phyloP scores from a whole-genome alignment of 2,797 vertebrate species.

The Syndactyla subalaris region DNA sequence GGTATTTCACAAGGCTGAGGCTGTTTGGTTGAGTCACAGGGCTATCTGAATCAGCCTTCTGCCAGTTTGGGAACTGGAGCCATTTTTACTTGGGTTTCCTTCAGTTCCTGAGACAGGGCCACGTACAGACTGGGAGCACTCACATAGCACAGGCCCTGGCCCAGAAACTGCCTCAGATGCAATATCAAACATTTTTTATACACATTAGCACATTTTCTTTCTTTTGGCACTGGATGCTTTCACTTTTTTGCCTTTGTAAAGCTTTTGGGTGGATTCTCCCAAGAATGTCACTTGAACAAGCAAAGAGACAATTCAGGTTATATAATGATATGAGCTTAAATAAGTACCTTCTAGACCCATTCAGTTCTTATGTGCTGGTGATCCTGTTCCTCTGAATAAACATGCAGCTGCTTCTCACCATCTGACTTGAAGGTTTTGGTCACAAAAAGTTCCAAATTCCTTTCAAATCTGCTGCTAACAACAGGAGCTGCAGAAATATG shows the following conservation, averaged over 20 bases:
- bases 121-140: not conserved
- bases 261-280: not conserved
- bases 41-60: not conserved
- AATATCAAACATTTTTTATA: not conserved
- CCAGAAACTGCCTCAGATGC: not conserved
- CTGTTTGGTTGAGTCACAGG: not conserved
- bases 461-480: not conserved
- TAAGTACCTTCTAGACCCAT: not conserved
- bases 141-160: not conserved
- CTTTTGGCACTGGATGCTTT: not conserved
- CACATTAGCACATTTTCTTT: not conserved
- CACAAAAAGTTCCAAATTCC: not conserved
- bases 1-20: not conserved
- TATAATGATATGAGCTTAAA: not conserved
- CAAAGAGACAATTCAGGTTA: not conserved
- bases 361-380: not conserved
- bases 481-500: not conserved
- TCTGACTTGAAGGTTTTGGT: not conserved
- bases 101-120: not conserved
- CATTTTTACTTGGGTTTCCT: not conserved
- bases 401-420: not conserved
- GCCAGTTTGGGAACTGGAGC: not conserved
- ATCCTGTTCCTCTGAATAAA: slow-evolving; percentile 2
- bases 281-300: not conserved
- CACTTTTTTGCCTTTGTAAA: not conserved